Evolutionary conservation across 2,888 invertebrate genomes (phyloP).

Genomic region (Chloroclysta siterata): DNA sequence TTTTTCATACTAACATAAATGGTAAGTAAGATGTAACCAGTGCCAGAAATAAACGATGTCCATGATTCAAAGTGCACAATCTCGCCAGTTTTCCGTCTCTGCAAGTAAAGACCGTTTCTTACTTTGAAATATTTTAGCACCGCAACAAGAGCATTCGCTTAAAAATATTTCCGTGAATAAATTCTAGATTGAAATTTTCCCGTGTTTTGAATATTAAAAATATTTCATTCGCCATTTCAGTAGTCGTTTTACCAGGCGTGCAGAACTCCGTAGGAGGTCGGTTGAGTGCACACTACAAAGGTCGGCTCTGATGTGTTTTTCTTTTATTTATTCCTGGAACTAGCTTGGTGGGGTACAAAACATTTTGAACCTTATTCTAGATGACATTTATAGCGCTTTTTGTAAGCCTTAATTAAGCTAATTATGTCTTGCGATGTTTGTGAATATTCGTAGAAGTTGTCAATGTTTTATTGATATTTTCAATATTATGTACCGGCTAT

Average conservation of each 20-base stretch:
- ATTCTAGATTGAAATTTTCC: conserved; percentile 58
- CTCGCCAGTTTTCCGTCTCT: conserved; percentile 8
- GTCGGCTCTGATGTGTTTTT: conserved; percentile 67
- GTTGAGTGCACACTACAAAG: conserved; percentile 72
- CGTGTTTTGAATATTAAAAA: conserved; percentile 65
- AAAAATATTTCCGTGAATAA: conserved; percentile 51
- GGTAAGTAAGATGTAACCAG: not conserved
- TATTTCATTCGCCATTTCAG: conserved; percentile 69
- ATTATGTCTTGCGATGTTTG: not conserved
- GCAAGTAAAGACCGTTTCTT: conserved; percentile 4
- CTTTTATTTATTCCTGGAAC: conserved; percentile 70
- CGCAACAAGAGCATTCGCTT: conserved; percentile 42
- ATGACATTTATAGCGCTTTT: conserved; percentile 27
- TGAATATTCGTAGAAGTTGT: no score
- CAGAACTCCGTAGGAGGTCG: conserved; percentile 65
- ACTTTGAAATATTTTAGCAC: conserved; percentile 19
- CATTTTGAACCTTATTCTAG: conserved; percentile 28
- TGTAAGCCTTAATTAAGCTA: not conserved
- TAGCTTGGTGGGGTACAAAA: conserved; percentile 40
- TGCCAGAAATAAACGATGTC: not conserved
- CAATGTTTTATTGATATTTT: no score
- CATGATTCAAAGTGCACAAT: conserved; percentile 9
- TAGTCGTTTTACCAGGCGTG: conserved; percentile 66
- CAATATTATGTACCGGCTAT: no score
- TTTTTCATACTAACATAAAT: no score